Evolutionary conservation across 1,140 invertebrate species (phyloP).

Genomic region (Micrasema longulum): DNA sequence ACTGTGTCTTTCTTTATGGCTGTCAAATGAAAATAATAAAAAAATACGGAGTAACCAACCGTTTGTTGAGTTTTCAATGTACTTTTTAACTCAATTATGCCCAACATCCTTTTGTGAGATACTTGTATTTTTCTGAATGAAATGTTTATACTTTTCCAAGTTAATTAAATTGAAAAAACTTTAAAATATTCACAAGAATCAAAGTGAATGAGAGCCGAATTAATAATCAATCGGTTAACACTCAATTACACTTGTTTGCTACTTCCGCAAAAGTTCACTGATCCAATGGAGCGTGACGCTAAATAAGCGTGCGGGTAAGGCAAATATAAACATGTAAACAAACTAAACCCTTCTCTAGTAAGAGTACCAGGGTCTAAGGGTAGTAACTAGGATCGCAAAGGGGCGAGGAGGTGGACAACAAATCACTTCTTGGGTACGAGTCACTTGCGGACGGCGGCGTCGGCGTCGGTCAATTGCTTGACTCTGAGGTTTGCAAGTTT

Average conservation of each 20-base stretch:
- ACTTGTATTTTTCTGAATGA: too few relatives aligned
- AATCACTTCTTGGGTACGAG: constrained; percentile 44
- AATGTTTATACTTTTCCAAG: too few relatives aligned
- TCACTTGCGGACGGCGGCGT: constrained; percentile 41
- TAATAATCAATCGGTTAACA: constrained; percentile 45
- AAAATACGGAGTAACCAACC: too few relatives aligned
- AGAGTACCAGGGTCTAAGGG: too few relatives aligned
- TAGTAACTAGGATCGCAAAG: neutral
- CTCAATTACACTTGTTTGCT: constrained; percentile 46
- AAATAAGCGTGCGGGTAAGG: constrained; percentile 37
- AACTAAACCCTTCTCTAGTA: constrained; percentile 19
- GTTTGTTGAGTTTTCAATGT: too few relatives aligned
- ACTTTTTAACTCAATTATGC: too few relatives aligned
- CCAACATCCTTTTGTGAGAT: too few relatives aligned
- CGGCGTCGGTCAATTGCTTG: constrained; percentile 23
- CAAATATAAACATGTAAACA: constrained; percentile 48
- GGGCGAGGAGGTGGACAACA: constrained; percentile 25
- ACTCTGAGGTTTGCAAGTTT: constrained; percentile 25
- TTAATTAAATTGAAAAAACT: too few relatives aligned
- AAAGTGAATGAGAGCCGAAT: constrained; percentile 29
- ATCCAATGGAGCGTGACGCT: constrained; percentile 39
- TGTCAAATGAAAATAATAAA: too few relatives aligned
- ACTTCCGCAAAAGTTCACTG: constrained; percentile 33
- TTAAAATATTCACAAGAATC: neutral
- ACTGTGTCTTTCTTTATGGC: too few relatives aligned